A percentile compares a stretch with the other conserved stretches of the same genome.
Evolutionary conservation across 2,113 vertebrate genomes (phyloP).

Genomic region (Azemiops feae): DNA sequence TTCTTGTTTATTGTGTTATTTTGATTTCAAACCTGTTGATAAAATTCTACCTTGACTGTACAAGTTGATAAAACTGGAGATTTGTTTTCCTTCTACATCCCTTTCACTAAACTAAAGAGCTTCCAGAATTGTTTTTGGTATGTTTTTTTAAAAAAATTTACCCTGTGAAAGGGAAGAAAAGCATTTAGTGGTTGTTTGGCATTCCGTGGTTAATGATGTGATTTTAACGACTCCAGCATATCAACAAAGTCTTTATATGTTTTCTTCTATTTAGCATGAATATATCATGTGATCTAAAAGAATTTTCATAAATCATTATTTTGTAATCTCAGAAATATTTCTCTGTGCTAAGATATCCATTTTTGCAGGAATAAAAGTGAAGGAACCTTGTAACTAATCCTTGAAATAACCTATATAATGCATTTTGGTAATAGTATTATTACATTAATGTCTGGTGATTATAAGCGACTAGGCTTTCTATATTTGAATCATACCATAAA

Average conservation of each 20-base stretch:
- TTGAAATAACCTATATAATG: background rate
- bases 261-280: background rate
- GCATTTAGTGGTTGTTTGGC: background rate
- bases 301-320: conserved; percentile 1
- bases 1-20: background rate
- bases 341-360: background rate
- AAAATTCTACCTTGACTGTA: background rate
- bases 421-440: background rate
- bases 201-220: background rate
- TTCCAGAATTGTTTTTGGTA: background rate
- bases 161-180: background rate
- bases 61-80: background rate
- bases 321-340: background rate
- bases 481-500: background rate
- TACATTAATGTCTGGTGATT: conserved; percentile 14
- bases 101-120: background rate
- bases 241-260: background rate
- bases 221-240: background rate
- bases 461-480: background rate
- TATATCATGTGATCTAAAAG: background rate
- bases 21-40: background rate
- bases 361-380: background rate
- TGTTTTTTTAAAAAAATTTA: background rate
- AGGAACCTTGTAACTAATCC: background rate
- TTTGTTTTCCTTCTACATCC: background rate